These are phyloP conservation scores for Phengaris alcon DNA, from an alignment of 2,888 invertebrate genomes.

Conservation along the genomic window DNA sequence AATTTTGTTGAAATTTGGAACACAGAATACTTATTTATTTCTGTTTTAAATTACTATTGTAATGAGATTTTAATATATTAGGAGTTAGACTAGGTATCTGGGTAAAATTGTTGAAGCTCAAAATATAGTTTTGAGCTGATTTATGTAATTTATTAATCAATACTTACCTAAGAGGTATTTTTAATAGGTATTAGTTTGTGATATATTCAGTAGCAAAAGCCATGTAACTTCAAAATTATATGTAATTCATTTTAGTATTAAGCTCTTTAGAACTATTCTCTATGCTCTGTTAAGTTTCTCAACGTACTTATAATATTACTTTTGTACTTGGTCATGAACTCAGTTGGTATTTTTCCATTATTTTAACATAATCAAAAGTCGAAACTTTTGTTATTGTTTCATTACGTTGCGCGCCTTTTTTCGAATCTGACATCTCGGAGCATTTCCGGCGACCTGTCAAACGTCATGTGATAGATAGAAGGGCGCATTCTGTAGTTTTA, in stretches of 20 bases:
- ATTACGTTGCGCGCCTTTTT: constrained; percentile 66
- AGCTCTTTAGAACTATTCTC: neutral
- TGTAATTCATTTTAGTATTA: neutral
- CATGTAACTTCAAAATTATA: neutral
- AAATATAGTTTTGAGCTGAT: too few species aligned
- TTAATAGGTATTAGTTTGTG: too few species aligned
- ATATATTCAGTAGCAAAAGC: too few species aligned
- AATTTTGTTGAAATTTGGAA: constrained; percentile 1
- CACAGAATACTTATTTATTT: neutral
- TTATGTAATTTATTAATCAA: too few species aligned
- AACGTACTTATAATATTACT: constrained; percentile 16
- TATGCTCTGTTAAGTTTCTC: constrained; percentile 16
- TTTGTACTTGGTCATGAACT: constrained; percentile 19
- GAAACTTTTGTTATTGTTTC: constrained; percentile 33
- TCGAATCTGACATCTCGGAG: constrained; percentile 69
- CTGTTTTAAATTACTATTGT: neutral
- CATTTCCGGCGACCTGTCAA: constrained; percentile 77
- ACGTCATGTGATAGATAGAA: constrained; percentile 79
- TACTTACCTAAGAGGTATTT: too few species aligned
- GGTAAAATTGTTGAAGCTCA: neutral
- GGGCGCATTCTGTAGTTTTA: constrained; percentile 76
- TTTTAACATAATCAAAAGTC: neutral
- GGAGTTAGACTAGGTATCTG: neutral
- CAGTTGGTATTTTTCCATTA: constrained; percentile 23
- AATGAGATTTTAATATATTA: neutral